Evolutionary conservation across 2,797 vertebrate genomes (phyloP).

Genomic region (Adelosebastes latens): DNA sequence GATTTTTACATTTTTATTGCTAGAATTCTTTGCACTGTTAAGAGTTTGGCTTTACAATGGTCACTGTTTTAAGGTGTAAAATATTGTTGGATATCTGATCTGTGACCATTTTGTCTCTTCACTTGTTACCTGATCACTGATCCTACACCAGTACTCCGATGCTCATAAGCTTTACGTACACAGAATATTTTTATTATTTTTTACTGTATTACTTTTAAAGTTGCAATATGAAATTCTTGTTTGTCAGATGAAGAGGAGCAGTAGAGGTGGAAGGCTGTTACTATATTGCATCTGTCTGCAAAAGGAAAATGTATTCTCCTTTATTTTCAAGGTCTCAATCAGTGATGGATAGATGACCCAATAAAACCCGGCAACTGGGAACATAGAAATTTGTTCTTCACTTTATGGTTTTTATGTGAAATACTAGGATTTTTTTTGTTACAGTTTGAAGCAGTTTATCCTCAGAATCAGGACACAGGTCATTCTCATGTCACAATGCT

Average conservation of each 20-base stretch:
- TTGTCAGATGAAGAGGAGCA: conserved; percentile 39
- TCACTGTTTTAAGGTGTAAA: conserved; percentile 54
- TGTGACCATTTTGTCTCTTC: conserved; percentile 55
- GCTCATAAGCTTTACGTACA: conserved; percentile 62
- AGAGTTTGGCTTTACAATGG: conserved; percentile 51
- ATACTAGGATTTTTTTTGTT: conserved; percentile 3
- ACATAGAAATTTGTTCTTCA: conserved; percentile 38
- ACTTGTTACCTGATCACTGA: conserved; percentile 50
- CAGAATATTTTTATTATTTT: conserved; percentile 64
- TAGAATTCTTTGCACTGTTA: conserved; percentile 66
- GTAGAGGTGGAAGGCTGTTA: conserved; percentile 14
- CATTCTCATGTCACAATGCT: conserved; percentile 9
- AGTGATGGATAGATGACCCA: conserved; percentile 33
- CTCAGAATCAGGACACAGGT: conserved; percentile 19
- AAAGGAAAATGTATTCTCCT: conserved; percentile 29
- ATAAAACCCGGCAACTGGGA: conserved; percentile 25
- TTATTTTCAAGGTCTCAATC: conserved; percentile 34
- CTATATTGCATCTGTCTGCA: conserved; percentile 39
- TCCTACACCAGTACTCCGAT: conserved; percentile 54
- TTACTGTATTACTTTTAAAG: conserved; percentile 64
- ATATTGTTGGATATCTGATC: conserved; percentile 51
- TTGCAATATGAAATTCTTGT: conserved; percentile 58
- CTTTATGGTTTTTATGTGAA: conserved; percentile 56
- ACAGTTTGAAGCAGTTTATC: conserved; percentile 1
- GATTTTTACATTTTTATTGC: conserved; percentile 52